Evolutionary conservation across 2,113 vertebrate genomes (phyloP).

Genomic region (Sminthopsis crassicaudata): DNA sequence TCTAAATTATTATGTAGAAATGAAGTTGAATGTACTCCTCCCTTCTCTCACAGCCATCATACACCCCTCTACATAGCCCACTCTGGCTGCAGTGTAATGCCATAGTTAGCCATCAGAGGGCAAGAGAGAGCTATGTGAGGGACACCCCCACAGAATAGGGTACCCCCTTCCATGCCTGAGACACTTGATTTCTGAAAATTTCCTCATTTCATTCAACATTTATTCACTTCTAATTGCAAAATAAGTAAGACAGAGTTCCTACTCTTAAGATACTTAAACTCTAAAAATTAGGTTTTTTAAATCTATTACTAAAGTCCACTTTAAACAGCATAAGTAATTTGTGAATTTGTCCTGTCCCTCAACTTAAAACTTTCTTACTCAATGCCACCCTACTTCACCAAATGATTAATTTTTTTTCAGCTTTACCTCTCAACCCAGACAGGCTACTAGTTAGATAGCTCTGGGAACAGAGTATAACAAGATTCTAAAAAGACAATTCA

Average conservation of each 20-base stretch:
- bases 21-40: neutral
- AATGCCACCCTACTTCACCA: neutral
- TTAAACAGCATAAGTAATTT: neutral
- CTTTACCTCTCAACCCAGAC: neutral
- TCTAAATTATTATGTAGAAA: slow-evolving; percentile 1
- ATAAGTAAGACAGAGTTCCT: neutral
- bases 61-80: neutral
- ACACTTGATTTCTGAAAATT: neutral
- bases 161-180: neutral
- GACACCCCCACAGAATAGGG: neutral
- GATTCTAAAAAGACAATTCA: neutral
- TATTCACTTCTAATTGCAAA: neutral
- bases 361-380: neutral
- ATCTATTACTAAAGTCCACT: neutral
- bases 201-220: neutral
- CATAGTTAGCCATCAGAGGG: slow-evolving; percentile 68
- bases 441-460: neutral
- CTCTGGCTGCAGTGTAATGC: slow-evolving; percentile 12
- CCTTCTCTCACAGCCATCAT: neutral
- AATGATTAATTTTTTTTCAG: slow-evolving; percentile 9
- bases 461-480: neutral
- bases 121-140: slow-evolving; percentile 53
- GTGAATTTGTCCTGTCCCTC: neutral
- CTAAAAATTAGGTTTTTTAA: neutral
- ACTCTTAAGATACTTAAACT: neutral